Evolutionary conservation across 2,797 vertebrate species (phyloP).

Genomic region (Rachycentron canadum): DNA sequence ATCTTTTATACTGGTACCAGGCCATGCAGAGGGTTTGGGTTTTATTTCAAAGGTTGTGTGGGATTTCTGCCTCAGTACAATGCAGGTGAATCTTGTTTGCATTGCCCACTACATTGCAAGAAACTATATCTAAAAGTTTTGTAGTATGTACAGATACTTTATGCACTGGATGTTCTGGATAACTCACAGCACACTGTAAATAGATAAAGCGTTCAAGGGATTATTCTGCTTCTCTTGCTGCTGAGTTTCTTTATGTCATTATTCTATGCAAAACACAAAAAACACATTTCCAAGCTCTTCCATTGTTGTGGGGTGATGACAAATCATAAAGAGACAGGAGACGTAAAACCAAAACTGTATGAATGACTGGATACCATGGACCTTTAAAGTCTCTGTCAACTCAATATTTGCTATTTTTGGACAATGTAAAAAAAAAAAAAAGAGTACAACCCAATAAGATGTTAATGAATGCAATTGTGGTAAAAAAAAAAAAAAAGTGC

Average conservation of each 20-base stretch:
- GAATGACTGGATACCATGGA: neutral
- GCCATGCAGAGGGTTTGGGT: neutral
- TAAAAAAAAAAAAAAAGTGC: no score
- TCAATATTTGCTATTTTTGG: neutral
- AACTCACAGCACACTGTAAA: neutral
- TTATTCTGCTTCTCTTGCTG: neutral
- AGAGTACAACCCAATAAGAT: neutral
- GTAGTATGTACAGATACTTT: neutral
- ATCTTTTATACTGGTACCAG: neutral
- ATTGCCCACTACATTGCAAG: neutral
- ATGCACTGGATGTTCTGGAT: neutral
- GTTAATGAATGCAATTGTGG: no score
- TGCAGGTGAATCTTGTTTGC: neutral
- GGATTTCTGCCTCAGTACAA: neutral
- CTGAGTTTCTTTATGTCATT: no score
- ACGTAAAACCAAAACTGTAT: neutral
- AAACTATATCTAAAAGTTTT: neutral
- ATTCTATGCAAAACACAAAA: no score
- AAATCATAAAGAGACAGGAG: neutral
- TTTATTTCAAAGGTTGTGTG: neutral
- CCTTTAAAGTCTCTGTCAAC: neutral
- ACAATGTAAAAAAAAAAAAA: neutral
- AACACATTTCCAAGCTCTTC: no score
- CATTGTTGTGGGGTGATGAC: neutral
- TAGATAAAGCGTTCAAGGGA: neutral